Conservation (phyloP, 1,140 invertebrate genomes). For the Oreohelix idahoensis region DNA sequence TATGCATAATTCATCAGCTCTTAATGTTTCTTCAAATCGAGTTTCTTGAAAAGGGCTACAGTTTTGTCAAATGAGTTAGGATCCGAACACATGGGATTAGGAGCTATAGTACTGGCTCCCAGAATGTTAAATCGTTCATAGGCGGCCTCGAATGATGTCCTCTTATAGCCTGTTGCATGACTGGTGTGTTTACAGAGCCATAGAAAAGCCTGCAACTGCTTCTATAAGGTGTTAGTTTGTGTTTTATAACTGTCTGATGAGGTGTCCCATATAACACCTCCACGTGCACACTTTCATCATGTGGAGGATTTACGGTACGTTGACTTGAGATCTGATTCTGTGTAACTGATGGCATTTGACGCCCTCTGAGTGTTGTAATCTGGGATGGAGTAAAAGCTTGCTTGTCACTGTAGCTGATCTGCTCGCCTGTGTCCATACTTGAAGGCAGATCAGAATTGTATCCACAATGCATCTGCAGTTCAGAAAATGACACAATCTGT, state of each 20-base stretch:
- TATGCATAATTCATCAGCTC: no score
- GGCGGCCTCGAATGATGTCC: background rate
- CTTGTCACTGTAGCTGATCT: background rate
- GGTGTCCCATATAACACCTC: conserved; percentile 10
- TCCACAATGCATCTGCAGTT: background rate
- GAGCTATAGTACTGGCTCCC: background rate
- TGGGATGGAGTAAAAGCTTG: background rate
- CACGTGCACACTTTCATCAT: background rate
- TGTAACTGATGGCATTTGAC: background rate
- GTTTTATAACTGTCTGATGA: background rate
- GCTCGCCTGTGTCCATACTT: background rate
- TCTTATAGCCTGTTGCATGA: background rate
- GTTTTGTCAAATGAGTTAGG: background rate
- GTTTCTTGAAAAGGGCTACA: background rate
- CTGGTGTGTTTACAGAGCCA: background rate
- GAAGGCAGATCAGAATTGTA: background rate
- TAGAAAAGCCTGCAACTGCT: conserved; percentile 17
- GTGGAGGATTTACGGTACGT: background rate
- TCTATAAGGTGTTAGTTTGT: background rate
- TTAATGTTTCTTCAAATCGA: background rate
- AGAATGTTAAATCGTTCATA: background rate
- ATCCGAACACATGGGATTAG: background rate
- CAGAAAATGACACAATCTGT: background rate
- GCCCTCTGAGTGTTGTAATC: background rate
- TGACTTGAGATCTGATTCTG: background rate